Base-by-base conservation (phyloP, 2,888 invertebrate species). In the Odontomyia ornata region DNA sequence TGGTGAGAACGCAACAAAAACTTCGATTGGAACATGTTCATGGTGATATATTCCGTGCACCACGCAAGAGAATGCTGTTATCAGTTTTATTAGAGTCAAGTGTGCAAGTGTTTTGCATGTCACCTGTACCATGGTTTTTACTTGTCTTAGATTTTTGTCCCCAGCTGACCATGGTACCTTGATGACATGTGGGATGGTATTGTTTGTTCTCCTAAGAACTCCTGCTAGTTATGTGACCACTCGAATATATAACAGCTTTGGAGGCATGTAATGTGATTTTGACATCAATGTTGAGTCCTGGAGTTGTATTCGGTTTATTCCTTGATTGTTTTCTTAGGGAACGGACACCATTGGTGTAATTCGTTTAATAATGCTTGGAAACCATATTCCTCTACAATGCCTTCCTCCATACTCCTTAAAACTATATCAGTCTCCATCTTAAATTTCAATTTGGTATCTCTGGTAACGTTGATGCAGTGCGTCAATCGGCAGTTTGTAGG, bases 131-230 rank as follows among this genome's bases (percentile, higher is more conserved):
- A 0, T 88, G 77, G 97, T 95, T 18, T 99, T 99, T 88, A 99
- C 99, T n/a, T 99, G 99, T 86, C 91, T 99, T 80, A 99, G 99
- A 76, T 99, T 99, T 88, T 89, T 99, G 77, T 99, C 98, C 11
- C 99, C 99, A 0, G 99, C 99, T 3, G 99, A 99, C 88, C 92
- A 99, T 83, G 99, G 99, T 9, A 97, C 98, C 0, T 88, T 99
- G 78, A 99, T 99, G 98, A 99, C 99, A 0, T 99, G 98, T 85
- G 94, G 97, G 28, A 92, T 99, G 90, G 95, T 99, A 0, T 90
- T 98, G 79, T 99, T 95, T 88, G 99, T 99, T n/a, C 91, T 98
- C 80, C 90, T 99, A 43, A 99, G 99, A 13, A 97, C 97, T 0
- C 96, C 96, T 0, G 98, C 99, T 75, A 99, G 99, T 3, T 99